Evolutionary conservation across 2,888 invertebrate species (phyloP).

Genomic region (Leucophenga maculata): DNA sequence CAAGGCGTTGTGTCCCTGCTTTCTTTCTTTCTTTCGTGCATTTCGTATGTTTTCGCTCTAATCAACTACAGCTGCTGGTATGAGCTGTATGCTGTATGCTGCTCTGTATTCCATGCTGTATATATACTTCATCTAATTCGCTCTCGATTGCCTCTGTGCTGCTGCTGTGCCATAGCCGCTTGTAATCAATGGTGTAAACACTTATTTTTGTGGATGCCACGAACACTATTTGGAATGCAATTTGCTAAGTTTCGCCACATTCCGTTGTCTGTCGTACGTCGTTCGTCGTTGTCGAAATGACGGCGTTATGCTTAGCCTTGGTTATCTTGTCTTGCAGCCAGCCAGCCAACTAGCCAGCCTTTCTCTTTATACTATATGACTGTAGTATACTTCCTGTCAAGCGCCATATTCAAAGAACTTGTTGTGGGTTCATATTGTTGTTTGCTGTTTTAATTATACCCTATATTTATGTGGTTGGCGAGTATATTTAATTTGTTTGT

Average conservation of each 20-base stretch:
- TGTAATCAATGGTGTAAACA: slow-evolving; percentile 65
- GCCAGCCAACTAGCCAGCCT: no score
- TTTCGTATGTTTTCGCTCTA: slow-evolving; percentile 8
- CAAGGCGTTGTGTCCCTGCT: background rate
- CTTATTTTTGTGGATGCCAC: slow-evolving; percentile 63
- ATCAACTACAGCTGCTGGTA: slow-evolving; percentile 30
- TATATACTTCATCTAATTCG: background rate
- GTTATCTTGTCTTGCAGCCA: no score
- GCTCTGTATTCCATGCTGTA: background rate
- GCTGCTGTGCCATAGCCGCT: slow-evolving; percentile 39
- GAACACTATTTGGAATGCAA: slow-evolving; percentile 42
- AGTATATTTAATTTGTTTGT: no score
- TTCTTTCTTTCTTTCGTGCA: background rate
- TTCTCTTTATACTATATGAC: no score
- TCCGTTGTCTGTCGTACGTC: slow-evolving; percentile 5
- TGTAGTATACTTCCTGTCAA: no score
- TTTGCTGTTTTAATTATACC: no score
- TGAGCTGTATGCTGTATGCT: background rate
- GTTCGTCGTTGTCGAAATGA: background rate
- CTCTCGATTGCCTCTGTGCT: slow-evolving; percentile 2
- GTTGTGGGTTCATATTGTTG: no score
- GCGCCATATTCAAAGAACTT: no score
- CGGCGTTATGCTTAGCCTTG: background rate
- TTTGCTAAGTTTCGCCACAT: slow-evolving; percentile 47
- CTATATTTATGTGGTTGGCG: no score